Conservation (phyloP, 2,797 vertebrate genomes). For the Ctenopoma kingsleyae region DNA sequence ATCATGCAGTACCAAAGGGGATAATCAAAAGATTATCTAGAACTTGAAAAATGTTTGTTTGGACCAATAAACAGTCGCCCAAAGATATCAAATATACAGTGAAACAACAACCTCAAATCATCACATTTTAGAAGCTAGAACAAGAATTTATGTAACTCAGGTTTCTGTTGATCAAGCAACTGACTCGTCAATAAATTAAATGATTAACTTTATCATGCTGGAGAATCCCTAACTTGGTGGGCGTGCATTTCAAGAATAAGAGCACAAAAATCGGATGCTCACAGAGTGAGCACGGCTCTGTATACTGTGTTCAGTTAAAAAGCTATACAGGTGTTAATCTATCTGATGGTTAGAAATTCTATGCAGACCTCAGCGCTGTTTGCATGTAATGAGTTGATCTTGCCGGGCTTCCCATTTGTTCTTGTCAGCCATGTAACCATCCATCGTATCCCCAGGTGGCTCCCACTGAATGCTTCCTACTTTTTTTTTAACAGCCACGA, state of each 20-base stretch:
- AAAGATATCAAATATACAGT: background rate
- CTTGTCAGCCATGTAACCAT: constrained; percentile 15
- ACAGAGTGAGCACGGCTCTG: background rate
- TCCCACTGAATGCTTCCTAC: constrained; percentile 1
- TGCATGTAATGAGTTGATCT: constrained; percentile 21
- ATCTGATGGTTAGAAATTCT: background rate
- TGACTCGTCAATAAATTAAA: background rate
- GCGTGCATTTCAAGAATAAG: background rate
- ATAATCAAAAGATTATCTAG: constrained; percentile 7
- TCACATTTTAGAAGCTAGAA: background rate
- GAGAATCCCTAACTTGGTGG: background rate
- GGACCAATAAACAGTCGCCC: background rate
- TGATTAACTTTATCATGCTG: background rate
- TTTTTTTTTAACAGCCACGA: background rate
- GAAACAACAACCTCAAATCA: background rate
- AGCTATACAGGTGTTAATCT: background rate
- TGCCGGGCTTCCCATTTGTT: background rate
- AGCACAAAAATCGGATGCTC: background rate
- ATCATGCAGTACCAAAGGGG: constrained; percentile 12
- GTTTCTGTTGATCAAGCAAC: background rate
- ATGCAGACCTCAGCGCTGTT: background rate
- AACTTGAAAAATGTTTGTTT: background rate
- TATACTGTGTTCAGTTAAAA: background rate
- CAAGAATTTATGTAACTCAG: background rate
- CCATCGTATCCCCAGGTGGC: constrained; percentile 10